These are phyloP conservation scores for Falco naumanni DNA, from an alignment of 2,797 vertebrate genomes.

Conservation along the genomic window DNA sequence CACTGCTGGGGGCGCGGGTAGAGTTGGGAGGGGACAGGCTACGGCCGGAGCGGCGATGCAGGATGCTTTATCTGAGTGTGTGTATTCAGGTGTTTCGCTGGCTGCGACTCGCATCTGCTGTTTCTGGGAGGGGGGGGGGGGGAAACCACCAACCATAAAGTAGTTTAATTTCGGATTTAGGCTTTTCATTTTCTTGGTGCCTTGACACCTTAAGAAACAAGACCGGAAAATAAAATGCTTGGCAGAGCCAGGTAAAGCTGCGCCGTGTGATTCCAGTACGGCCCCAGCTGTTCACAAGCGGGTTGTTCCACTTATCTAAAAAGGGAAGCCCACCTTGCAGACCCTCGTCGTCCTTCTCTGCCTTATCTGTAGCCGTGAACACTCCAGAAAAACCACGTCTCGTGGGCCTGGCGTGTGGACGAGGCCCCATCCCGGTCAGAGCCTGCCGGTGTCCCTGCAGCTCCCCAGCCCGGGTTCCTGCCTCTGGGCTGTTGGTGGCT, in stretches of 20 bases:
- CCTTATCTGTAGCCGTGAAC: not conserved
- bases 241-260: not conserved
- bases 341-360: not conserved
- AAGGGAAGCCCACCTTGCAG: not conserved
- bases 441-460: not conserved
- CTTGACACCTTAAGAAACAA: not conserved
- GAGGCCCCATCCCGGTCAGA: fast-evolving
- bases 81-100: too few species aligned
- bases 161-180: not conserved
- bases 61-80: not conserved
- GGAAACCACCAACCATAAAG: too few species aligned
- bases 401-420: fast-evolving
- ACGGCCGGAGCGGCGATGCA: not conserved
- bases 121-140: not conserved
- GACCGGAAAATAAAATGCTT: not conserved
- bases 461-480: not conserved
- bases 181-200: not conserved
- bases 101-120: not conserved
- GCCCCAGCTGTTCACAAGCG: not conserved
- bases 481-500: not conserved
- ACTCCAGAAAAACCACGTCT: not conserved
- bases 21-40: not conserved
- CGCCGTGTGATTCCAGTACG: too few species aligned
- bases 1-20: not conserved
- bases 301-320: not conserved